Percentiles rank a stretch among this genome's conserved stretches.
phyloP scores from a whole-genome alignment of 1,140 invertebrate genomes.

The Aphaenogaster ashmeadi region DNA sequence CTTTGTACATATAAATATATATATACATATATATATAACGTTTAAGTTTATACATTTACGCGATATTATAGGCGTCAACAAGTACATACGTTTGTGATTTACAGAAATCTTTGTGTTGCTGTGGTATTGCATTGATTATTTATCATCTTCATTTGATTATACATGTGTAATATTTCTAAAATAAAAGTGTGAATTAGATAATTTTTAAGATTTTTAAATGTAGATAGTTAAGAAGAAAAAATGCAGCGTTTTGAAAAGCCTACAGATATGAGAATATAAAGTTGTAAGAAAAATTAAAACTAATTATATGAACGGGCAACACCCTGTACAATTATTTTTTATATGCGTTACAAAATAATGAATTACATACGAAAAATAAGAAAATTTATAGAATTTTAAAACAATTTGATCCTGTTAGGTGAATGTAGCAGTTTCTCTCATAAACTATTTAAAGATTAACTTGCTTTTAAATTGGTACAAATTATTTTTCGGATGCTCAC shows the following conservation, averaged over 20 bases:
- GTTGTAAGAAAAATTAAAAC: not conserved
- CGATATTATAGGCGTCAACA: not conserved
- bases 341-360: not conserved
- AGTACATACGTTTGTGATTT: constrained; percentile 13
- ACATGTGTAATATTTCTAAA: constrained; percentile 41
- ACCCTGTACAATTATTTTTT: not conserved
- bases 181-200: constrained; percentile 32
- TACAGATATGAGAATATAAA: not conserved
- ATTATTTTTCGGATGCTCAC: not conserved
- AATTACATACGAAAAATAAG: not conserved
- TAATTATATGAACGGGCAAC: not conserved
- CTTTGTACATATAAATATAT: constrained; percentile 1
- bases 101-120: not conserved
- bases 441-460: not conserved
- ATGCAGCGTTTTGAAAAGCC: not conserved
- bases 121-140: constrained; percentile 6
- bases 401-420: not conserved
- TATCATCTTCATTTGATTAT: not conserved
- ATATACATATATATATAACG: not conserved
- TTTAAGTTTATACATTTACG: constrained; percentile 11
- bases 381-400: not conserved
- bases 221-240: not conserved
- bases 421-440: not conserved
- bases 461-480: not conserved
- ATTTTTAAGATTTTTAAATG: constrained; percentile 3